A percentile compares a stretch with the other conserved stretches of the same genome.
These are phyloP conservation scores for Calyptomena viridis DNA, from an alignment of 2,113 vertebrate species.

Conservation along the genomic window DNA sequence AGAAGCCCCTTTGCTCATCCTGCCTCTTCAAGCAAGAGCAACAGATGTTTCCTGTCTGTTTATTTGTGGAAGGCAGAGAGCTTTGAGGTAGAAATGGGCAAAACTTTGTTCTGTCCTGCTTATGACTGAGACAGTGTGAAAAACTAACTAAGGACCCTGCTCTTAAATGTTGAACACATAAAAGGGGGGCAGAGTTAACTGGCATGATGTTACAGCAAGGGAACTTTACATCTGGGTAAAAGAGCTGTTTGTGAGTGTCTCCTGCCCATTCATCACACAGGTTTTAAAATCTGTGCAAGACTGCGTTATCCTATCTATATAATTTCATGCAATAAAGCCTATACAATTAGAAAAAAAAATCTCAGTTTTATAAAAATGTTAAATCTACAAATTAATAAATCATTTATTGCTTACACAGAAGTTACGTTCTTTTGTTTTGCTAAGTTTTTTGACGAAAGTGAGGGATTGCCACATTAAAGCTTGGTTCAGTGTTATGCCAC, in stretches of 20 bases:
- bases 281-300: not conserved
- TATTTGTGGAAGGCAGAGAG: not conserved
- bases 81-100: not conserved
- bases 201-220: not conserved
- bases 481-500: rapidly evolving
- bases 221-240: not conserved
- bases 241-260: not conserved
- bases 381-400: not conserved
- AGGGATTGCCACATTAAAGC: not conserved
- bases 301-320: not conserved
- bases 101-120: not conserved
- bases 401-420: not conserved
- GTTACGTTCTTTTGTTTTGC: not conserved
- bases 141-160: not conserved
- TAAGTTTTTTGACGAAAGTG: not conserved
- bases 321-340: not conserved
- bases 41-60: not conserved
- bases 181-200: not conserved
- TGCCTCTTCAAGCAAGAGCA: not conserved
- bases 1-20: not conserved
- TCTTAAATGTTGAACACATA: rapidly evolving
- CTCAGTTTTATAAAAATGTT: not conserved
- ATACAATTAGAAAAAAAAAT: not conserved
- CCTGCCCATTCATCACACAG: not conserved
- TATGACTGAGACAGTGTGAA: not conserved